Evolutionary conservation across 2,888 invertebrate species (phyloP), one percentile per base, ranked within the genome.

Genomic region (Cecidostiba fungosa): DNA sequence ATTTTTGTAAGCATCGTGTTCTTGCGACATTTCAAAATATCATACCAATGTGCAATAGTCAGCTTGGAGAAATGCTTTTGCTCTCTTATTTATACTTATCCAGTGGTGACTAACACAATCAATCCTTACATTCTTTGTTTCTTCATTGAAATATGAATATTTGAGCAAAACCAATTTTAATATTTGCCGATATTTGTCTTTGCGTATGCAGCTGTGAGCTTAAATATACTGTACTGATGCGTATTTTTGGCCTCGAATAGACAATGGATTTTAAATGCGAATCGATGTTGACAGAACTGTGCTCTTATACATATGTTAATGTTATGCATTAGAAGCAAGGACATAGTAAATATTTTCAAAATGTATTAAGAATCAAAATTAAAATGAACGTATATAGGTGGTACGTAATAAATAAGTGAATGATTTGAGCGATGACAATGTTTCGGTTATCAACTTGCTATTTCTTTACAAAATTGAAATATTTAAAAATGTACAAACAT

Each of bases 341-440:
- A 86, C 72, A 70, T 70, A 86, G 76, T 77, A 73, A 81, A 82
- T 85, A 85, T 87, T 87, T 87, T 85, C 50, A 81, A 84, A 77
- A 66, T 79, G 69, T 76, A 79, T 74, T 50, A 80, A 81, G 78
- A 82, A 87, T 78, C 73, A 86, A 79, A 86, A 70, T 77, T 72
- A 29, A 73, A 83, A 85, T 76, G 23, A 36, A 32, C 79, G n/a
- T 73, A 14, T 77, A 59, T 81, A 85, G 54, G 26, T n/a, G 36
- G 78, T 26, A 36, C 19, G 81, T 82, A 70, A 82, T 81, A 70
- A 79, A 84, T 50, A 82, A 23, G 62, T 78, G 23, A 73, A 74
- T 72, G 39, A 84, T 66, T 77, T 54, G 47, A 85, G 78, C 80
- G 74, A 79, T 85, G 82, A 83, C 81, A 84, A 82, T 85, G 82